Evolutionary conservation across 2,113 vertebrate species (phyloP), one percentile per base, ranked within the genome.

Genomic region (Siniperca chuatsi): DNA sequence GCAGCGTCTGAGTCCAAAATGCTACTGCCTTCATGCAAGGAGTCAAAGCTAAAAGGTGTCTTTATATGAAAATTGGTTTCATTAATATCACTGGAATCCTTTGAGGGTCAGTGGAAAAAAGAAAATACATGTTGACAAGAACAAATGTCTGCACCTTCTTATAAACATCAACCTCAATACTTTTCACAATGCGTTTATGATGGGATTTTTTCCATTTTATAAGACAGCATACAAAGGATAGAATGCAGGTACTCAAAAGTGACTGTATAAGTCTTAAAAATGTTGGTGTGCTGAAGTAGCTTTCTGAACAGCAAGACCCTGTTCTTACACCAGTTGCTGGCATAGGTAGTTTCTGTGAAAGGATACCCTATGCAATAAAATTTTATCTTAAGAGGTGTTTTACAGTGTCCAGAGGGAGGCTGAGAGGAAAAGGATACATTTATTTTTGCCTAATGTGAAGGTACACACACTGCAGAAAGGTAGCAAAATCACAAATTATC

Each of bases 1-100:
- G 15, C 82, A 82, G 89, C 79, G 69, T 83, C 87, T 55, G 67
- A 79, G 81, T 83, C 87, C 88, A 89, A 86, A 95, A 92, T 65
- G 90, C 82, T 91, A 66, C 87, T 62, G 85, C 88, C 85, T 92
- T 88, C 82, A 86, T 92, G 82, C 71, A 64, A 66, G 75, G 68
- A 84, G 82, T 82, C 83, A 52, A 85, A 78, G 84, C 92, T 91
- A 93, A 95, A 95, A 92, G 90, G 85, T 83, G 88, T 85, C 92
- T 95, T 95, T 94, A 95, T 93, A 92, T 89, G 87, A 93, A 95
- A 95, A 95, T 94, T 94, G 91, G 81, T 92, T 94, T 94, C 89
- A 95, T 95, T 94, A 95, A 91, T 90, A 92, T 92, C 81, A 86
- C 82, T 91, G 84, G 88, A 90, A 87, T 90, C 84, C 91, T 95